These are phyloP conservation scores for Phortica okadai DNA, from an alignment of 2,888 invertebrate genomes.

Conservation along the genomic window DNA sequence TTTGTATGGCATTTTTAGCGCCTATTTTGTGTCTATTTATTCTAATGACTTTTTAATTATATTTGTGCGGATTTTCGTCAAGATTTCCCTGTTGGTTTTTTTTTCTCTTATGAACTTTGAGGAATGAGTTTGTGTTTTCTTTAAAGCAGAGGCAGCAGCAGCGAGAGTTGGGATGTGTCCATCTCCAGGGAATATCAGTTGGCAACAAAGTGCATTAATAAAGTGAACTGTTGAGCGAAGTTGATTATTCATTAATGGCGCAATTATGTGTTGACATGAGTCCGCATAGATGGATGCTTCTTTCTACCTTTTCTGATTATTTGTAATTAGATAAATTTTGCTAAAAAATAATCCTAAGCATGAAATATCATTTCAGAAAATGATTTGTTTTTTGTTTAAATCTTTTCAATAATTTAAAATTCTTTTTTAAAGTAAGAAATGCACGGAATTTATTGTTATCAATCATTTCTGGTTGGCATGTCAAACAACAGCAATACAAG, in stretches of 20 bases:
- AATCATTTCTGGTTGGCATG: slow-evolving; percentile 22
- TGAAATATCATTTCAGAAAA: no score
- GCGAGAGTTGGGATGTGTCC: no score
- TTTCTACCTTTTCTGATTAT: no score
- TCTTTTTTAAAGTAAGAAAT: neutral
- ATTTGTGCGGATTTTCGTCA: slow-evolving; percentile 50
- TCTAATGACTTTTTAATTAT: slow-evolving; percentile 68
- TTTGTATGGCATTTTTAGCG: slow-evolving; percentile 8
- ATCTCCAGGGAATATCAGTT: no score
- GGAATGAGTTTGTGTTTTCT: neutral
- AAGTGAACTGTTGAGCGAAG: no score
- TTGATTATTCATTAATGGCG: neutral
- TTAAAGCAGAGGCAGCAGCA: no score
- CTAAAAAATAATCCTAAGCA: no score
- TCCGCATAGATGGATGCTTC: slow-evolving; percentile 16
- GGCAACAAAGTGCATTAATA: no score
- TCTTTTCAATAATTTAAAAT: no score
- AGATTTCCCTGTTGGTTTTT: neutral
- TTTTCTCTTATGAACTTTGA: neutral
- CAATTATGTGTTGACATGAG: slow-evolving; percentile 16
- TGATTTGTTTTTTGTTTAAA: no score
- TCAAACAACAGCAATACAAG: neutral
- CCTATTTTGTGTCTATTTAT: slow-evolving; percentile 49
- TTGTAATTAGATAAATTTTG: no score
- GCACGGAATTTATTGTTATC: neutral